These are phyloP conservation scores for Sphaeridia pumilis DNA, from an alignment of 2,888 invertebrate genomes.

Conservation along the genomic window DNA sequence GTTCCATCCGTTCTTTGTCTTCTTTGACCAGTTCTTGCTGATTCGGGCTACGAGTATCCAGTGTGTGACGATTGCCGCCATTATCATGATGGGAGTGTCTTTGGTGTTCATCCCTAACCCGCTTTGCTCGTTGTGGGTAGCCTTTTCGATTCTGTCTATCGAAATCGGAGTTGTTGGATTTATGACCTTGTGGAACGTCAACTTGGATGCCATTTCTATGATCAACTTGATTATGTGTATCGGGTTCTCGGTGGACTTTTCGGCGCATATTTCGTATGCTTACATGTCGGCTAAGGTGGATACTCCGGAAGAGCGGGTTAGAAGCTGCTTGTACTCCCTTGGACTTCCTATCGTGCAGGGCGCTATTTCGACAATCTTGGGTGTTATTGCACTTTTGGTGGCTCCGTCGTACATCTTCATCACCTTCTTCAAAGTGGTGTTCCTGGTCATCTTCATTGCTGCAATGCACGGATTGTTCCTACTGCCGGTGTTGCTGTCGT, in stretches of 20 bases:
- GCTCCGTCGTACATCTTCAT: slow-evolving; percentile 90
- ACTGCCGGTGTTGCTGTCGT: slow-evolving; percentile 69
- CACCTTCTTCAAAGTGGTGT: slow-evolving; percentile 95
- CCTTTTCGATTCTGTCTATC: slow-evolving; percentile 85
- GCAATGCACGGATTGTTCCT: slow-evolving; percentile 85
- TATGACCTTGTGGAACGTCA: slow-evolving; percentile 92
- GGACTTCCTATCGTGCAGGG: slow-evolving; percentile 88
- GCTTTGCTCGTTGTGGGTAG: slow-evolving; percentile 85
- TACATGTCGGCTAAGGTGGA: slow-evolving; percentile 80
- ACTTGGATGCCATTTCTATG: slow-evolving; percentile 90
- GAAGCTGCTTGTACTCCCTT: slow-evolving; percentile 73
- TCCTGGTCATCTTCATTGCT: slow-evolving; percentile 85
- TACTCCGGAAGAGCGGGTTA: slow-evolving; percentile 65
- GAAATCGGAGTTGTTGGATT: slow-evolving; percentile 89
- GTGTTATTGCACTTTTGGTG: slow-evolving; percentile 65
- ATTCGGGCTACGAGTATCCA: slow-evolving; percentile 78
- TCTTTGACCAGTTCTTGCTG: slow-evolving; percentile 84
- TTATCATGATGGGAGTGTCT: slow-evolving; percentile 87
- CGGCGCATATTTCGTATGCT: slow-evolving; percentile 88
- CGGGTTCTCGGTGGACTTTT: slow-evolving; percentile 90
- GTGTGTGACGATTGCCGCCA: slow-evolving; percentile 76
- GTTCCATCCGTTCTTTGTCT: slow-evolving; percentile 91
- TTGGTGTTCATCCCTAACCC: slow-evolving; percentile 88
- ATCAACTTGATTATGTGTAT: slow-evolving; percentile 95
- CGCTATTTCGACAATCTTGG: slow-evolving; percentile 78